Conservation (phyloP, 2,888 invertebrate species). For the Noctua janthina region DNA sequence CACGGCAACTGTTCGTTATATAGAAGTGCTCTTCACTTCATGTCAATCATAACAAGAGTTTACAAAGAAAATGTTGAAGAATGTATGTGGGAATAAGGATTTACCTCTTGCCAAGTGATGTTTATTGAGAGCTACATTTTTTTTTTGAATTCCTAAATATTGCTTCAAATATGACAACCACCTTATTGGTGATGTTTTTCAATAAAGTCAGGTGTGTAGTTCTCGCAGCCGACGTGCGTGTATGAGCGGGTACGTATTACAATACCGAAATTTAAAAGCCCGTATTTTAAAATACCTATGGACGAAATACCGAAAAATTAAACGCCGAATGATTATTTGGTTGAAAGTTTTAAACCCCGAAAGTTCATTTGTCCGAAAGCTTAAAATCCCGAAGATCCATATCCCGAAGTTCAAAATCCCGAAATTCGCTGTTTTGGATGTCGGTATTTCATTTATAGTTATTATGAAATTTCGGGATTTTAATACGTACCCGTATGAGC, state of each 20-base stretch:
- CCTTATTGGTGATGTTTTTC: background rate
- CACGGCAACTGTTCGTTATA: background rate
- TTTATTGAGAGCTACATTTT: background rate
- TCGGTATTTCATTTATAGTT: too few relatives aligned
- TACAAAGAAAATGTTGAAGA: background rate
- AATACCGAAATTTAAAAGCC: too few relatives aligned
- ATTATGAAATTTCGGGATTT: too few relatives aligned
- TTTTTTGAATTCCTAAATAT: background rate
- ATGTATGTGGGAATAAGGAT: background rate
- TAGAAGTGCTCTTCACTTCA: slow-evolving; percentile 3
- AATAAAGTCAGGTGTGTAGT: too few relatives aligned
- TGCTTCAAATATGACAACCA: background rate
- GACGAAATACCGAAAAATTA: too few relatives aligned
- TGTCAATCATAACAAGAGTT: background rate
- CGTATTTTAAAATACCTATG: too few relatives aligned
- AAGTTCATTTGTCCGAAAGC: too few relatives aligned
- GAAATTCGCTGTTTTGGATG: too few relatives aligned
- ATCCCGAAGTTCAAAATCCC: too few relatives aligned
- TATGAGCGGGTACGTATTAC: background rate
- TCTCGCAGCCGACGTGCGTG: background rate
- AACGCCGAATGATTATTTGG: too few relatives aligned
- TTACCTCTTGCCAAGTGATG: background rate
- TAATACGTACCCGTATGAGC: background rate
- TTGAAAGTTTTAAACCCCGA: too few relatives aligned
- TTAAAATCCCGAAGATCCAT: too few relatives aligned